Conservation (phyloP, 1,140 invertebrate species). For the Drosophila micromelanica region DNA sequence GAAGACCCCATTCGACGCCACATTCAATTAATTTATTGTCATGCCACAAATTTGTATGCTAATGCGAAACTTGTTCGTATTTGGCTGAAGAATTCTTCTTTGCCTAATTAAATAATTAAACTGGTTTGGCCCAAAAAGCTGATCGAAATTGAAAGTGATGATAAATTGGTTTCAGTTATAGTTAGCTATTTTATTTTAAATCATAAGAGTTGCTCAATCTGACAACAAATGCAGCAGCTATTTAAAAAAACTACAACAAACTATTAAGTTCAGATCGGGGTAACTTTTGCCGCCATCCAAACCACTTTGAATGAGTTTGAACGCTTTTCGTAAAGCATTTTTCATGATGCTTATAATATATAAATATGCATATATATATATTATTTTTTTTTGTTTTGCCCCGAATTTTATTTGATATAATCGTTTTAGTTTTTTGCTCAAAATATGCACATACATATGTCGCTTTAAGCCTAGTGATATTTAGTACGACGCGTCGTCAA, state of each 20-base stretch:
- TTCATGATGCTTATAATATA: background rate
- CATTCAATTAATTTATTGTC: slow-evolving; percentile 44
- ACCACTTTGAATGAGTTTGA: slow-evolving; percentile 53
- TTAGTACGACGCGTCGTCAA: slow-evolving; percentile 52
- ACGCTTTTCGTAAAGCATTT: slow-evolving; percentile 33
- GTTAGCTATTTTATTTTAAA: background rate
- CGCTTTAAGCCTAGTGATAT: slow-evolving; percentile 64
- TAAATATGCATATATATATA: slow-evolving; percentile 5
- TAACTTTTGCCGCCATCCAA: slow-evolving; percentile 25
- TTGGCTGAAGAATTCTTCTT: slow-evolving; percentile 38
- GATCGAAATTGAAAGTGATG: slow-evolving; percentile 62
- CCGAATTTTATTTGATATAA: slow-evolving; percentile 59
- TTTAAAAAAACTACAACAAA: slow-evolving; percentile 28
- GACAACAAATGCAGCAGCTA: background rate
- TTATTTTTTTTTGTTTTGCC: slow-evolving; percentile 36
- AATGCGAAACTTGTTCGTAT: slow-evolving; percentile 52
- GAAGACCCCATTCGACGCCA: slow-evolving; percentile 20
- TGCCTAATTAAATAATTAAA: slow-evolving; percentile 65
- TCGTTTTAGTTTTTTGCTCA: slow-evolving; percentile 48
- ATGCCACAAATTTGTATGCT: slow-evolving; percentile 66
- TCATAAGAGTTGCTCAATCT: slow-evolving; percentile 11
- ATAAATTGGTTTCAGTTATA: slow-evolving; percentile 52
- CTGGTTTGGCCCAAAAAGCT: slow-evolving; percentile 54
- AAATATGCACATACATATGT: slow-evolving; percentile 46
- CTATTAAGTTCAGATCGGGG: slow-evolving; percentile 40